Conservation (phyloP, 1,140 invertebrate species). For the Trachymyrmex cornetzi region DNA sequence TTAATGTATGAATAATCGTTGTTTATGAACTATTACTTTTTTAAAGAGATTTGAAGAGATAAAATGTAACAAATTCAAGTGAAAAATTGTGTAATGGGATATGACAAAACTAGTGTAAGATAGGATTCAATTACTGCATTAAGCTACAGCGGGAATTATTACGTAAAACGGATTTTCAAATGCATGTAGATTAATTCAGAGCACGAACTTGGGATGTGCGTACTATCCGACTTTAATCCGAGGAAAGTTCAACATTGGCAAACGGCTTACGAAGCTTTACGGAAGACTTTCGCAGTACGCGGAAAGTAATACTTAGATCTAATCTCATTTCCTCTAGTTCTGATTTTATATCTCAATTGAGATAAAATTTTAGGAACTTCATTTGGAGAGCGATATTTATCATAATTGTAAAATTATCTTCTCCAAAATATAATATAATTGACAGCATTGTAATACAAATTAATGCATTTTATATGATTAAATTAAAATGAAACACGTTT, state of each 20-base stretch:
- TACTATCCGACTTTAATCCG: conserved; percentile 19
- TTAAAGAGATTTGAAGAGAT: not conserved
- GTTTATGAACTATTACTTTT: not conserved
- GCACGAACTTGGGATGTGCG: conserved; percentile 36
- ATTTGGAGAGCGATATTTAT: not conserved
- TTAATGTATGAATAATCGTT: conserved; percentile 16
- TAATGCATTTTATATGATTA: not conserved
- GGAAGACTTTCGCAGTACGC: not conserved
- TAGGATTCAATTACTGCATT: conserved; percentile 9
- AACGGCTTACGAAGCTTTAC: conserved; percentile 14
- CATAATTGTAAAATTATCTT: not conserved
- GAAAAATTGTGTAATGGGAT: not conserved
- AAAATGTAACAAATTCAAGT: not conserved
- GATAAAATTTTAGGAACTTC: conserved; percentile 15
- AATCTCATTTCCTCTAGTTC: conserved; percentile 19
- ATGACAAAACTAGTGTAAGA: not conserved
- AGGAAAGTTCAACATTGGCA: conserved; percentile 29
- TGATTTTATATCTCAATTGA: not conserved
- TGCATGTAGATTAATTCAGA: conserved; percentile 25
- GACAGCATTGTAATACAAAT: not conserved
- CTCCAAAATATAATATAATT: conserved; percentile 1
- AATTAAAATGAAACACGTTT: not conserved
- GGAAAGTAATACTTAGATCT: conserved; percentile 3
- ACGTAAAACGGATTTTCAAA: conserved; percentile 28
- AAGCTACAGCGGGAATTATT: conserved; percentile 22